These are phyloP conservation scores for Drepanosiphum platanoidis DNA, from an alignment of 2,888 invertebrate genomes.

Conservation along the genomic window DNA sequence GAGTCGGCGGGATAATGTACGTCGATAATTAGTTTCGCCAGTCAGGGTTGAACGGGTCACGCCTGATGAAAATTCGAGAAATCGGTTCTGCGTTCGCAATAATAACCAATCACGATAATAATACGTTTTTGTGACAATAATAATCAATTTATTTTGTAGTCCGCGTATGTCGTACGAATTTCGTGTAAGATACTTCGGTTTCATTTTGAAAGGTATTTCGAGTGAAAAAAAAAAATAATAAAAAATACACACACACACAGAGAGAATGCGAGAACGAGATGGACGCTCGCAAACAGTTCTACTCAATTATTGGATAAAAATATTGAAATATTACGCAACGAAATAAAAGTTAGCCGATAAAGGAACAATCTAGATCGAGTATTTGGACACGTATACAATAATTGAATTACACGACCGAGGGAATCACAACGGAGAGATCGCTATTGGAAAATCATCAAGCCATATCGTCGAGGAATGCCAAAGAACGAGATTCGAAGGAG, in stretches of 20 bases:
- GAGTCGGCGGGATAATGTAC: neutral
- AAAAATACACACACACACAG: neutral
- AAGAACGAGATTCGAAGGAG: too few species aligned
- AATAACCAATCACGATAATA: neutral
- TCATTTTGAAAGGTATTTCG: neutral
- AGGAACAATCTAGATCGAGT: too few species aligned
- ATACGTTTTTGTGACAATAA: neutral
- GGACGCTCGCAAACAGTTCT: too few species aligned
- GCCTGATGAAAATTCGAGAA: neutral
- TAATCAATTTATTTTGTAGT: neutral
- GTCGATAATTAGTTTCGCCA: conserved; percentile 21
- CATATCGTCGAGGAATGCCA: too few species aligned
- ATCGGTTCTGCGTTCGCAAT: neutral
- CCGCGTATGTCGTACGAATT: neutral
- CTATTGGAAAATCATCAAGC: too few species aligned
- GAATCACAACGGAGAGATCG: too few species aligned
- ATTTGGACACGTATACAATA: too few species aligned
- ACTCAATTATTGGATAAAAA: too few species aligned
- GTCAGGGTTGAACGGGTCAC: conserved; percentile 36
- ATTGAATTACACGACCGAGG: too few species aligned
- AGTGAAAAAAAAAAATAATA: neutral
- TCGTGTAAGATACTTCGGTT: neutral
- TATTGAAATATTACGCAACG: too few species aligned
- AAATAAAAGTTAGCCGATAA: too few species aligned
- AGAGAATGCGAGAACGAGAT: too few species aligned